Percentiles rank a stretch among this genome's conserved stretches.
Evolutionary conservation across 2,797 vertebrate genomes (phyloP).

Genomic region (Sphaeramia orbicularis): DNA sequence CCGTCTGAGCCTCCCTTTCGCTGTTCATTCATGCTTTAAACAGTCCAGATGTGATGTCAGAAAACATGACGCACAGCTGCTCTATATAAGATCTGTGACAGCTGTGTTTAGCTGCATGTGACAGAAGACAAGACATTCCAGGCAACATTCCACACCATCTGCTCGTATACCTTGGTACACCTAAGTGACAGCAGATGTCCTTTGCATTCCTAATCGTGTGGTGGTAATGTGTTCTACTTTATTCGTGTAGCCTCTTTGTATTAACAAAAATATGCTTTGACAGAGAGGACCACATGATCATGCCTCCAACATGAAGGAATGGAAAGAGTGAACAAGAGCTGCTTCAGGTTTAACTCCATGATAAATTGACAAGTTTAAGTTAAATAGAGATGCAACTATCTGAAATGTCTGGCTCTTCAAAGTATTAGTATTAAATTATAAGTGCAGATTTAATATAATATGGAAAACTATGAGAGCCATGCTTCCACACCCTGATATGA

Average conservation of each 20-base stretch:
- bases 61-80: slow-evolving; percentile 31
- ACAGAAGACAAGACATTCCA: background rate
- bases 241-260: slow-evolving; percentile 20
- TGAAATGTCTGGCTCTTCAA: no score
- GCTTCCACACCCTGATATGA: no score
- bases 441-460: no score
- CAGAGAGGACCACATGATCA: slow-evolving; percentile 74
- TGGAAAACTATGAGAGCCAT: no score
- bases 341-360: no score
- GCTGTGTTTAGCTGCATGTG: slow-evolving; percentile 21
- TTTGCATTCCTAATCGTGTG: slow-evolving; percentile 15
- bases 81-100: slow-evolving; percentile 11
- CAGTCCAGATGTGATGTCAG: slow-evolving; percentile 7
- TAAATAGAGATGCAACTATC: no score
- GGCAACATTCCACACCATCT: slow-evolving; percentile 20
- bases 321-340: background rate
- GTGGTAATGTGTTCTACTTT: slow-evolving; percentile 39
- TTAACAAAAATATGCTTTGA: slow-evolving; percentile 74
- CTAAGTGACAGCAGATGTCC: slow-evolving; percentile 54
- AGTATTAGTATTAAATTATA: no score
- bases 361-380: no score
- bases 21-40: slow-evolving; percentile 5
- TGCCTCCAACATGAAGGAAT: slow-evolving; percentile 56
- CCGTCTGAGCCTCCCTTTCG: background rate
- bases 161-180: slow-evolving; percentile 19